phyloP scores from a whole-genome alignment of 53 echinoderm and acorn worm species.

The Temnopleurus reevesii region DNA sequence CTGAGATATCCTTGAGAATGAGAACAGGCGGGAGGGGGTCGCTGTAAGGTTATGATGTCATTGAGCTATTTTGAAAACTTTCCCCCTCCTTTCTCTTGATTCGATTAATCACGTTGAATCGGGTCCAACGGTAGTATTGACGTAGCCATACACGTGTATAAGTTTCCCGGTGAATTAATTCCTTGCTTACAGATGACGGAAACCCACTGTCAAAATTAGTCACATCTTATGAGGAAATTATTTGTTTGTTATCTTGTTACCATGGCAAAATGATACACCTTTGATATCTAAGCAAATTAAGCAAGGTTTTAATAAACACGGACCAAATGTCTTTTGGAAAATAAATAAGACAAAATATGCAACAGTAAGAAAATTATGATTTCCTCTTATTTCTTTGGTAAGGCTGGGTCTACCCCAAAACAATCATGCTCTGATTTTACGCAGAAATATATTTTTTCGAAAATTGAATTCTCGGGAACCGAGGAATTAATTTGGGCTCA shows the following conservation, averaged over 20 bases:
- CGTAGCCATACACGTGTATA: background rate
- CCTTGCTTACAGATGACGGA: background rate
- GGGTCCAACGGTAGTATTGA: background rate
- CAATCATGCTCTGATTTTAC: too few species aligned
- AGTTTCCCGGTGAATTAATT: background rate
- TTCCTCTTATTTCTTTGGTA: too few species aligned
- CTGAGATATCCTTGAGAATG: background rate
- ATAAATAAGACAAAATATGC: too few species aligned
- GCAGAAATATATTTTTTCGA: too few species aligned
- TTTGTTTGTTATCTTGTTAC: background rate
- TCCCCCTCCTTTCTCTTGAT: background rate
- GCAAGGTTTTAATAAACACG: background rate
- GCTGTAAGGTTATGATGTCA: background rate
- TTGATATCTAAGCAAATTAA: too few species aligned
- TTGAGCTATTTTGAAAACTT: background rate
- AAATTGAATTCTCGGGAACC: too few species aligned
- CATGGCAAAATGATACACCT: slow-evolving; percentile 22
- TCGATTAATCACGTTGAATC: slow-evolving; percentile 18
- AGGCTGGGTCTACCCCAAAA: too few species aligned
- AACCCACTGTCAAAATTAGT: slow-evolving; percentile 29
- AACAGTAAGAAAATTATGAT: too few species aligned
- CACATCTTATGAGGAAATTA: background rate
- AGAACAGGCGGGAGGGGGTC: background rate
- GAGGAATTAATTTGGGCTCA: too few species aligned
- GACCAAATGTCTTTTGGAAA: too few species aligned